Evolutionary conservation across 2,113 vertebrate species (phyloP).

Genomic region (Probosciger aterrimus): DNA sequence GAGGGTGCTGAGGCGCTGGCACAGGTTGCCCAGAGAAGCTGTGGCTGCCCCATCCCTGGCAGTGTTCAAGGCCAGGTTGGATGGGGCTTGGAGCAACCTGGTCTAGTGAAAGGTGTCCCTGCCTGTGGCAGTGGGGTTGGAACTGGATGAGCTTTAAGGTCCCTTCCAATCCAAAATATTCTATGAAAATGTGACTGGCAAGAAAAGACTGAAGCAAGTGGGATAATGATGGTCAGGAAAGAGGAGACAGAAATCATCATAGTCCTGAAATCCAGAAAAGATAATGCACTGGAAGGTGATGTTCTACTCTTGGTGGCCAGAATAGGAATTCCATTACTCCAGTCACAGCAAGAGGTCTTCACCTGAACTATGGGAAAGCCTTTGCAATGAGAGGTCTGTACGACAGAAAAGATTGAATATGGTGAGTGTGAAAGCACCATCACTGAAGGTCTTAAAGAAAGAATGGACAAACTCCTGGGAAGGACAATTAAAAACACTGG

Average conservation of each 20-base stretch:
- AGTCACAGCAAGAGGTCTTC: neutral
- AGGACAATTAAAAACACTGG: neutral
- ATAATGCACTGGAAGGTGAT: accelerated
- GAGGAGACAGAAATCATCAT: neutral
- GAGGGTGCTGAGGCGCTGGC: no score
- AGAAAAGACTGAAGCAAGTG: neutral
- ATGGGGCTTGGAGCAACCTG: neutral
- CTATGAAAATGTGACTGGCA: neutral
- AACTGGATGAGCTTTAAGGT: accelerated
- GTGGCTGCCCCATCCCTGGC: no score
- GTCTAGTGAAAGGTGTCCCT: neutral
- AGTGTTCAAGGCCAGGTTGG: neutral
- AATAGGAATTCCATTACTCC: neutral
- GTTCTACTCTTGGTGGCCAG: neutral
- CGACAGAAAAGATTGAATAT: neutral
- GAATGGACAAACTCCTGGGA: neutral
- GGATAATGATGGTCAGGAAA: neutral
- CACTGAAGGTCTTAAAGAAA: neutral
- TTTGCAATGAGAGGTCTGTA: neutral
- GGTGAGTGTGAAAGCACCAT: neutral
- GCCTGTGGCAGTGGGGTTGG: neutral
- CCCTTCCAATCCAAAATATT: neutral
- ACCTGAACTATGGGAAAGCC: neutral
- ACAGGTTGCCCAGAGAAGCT: no score
- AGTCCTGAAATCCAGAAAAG: neutral